Base-by-base conservation (phyloP, 2,797 vertebrate genomes). In the Oryzias dopingdopingensis region DNA sequence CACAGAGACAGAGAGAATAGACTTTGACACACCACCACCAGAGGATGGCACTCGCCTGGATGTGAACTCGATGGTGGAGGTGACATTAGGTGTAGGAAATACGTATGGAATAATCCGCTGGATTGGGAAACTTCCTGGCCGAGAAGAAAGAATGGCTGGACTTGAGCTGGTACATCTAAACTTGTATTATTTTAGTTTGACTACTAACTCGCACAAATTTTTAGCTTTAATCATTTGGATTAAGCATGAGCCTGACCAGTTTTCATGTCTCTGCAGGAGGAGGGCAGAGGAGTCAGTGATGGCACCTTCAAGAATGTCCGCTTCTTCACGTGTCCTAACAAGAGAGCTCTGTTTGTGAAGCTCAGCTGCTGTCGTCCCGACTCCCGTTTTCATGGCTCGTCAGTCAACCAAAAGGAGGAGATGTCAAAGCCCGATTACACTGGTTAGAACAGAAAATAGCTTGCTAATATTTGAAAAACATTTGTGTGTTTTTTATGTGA, bases 91-190 rank as follows among this genome's bases (percentile, higher is more conserved):
- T 1, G 12, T 10, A 1, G 85, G 82, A 0, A 84, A 72, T 1
- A 52, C 70, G 1, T 92, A 89, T 0, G 95, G 94, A 65, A 94
- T 87, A 18, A 91, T 96, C 65, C 93, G 92, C 40, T 96, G 95
- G 95, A 83, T 93, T 26, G 95, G 95, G 1, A 49, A 0, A 16
- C 52, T 94, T 43, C 87, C 89, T 0, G 79, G 57, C 0, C 66
- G 50, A 1, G 4, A 20, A 1, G 84, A 84, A 2, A 56, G 15
- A 37, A 91, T 90, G 86, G 94, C 87, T 4, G 94, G 94, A 42
- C 82, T 96, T 0, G 95, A 96, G 62, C 84, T 96, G 92, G 95
- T 96, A 91, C 90, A 13, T 23, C 42, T n/a, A 6, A 42, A 12
- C 10, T 32, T 12, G 10, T 12, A 8, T 32, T 12, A 32, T 32